phyloP scores from a whole-genome alignment of 1,140 invertebrate genomes.

The Bemisia tabaci region DNA sequence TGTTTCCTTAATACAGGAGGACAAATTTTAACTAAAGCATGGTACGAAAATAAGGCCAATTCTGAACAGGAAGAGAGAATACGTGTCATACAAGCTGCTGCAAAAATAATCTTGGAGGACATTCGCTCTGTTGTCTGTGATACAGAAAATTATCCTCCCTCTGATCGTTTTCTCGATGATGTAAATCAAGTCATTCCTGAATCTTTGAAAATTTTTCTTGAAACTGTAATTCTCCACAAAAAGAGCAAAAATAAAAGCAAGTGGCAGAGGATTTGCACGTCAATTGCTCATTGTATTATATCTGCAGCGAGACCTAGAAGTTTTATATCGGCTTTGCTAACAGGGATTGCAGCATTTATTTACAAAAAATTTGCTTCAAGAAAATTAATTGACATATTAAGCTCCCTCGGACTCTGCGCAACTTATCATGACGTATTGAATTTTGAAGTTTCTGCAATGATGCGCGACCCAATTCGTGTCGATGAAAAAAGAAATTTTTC shows the following conservation, averaged over 20 bases:
- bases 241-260: conserved; percentile 7
- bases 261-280: conserved; percentile 3
- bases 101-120: conserved; percentile 21
- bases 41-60: conserved; percentile 16
- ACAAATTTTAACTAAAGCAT: conserved; percentile 19
- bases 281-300: conserved; percentile 23
- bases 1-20: conserved; percentile 21
- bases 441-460: conserved; percentile 20
- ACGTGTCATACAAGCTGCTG: conserved; percentile 20
- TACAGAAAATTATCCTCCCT: conserved; percentile 25
- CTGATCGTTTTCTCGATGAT: conserved; percentile 17
- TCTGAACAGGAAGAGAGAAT: conserved; percentile 16
- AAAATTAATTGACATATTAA: conserved; percentile 18
- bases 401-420: conserved; percentile 20
- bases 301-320: conserved; percentile 21
- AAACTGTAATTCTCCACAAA: conserved; percentile 13
- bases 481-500: conserved; percentile 15
- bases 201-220: conserved; percentile 13
- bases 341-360: conserved; percentile 18
- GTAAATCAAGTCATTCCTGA: conserved; percentile 11
- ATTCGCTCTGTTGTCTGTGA: conserved; percentile 22
- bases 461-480: conserved; percentile 13
- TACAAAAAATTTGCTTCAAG: conserved; percentile 22
- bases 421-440: conserved; percentile 15
- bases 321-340: conserved; percentile 21